Conservation (phyloP, 2,797 vertebrate genomes). For the Spinus pinus region DNA sequence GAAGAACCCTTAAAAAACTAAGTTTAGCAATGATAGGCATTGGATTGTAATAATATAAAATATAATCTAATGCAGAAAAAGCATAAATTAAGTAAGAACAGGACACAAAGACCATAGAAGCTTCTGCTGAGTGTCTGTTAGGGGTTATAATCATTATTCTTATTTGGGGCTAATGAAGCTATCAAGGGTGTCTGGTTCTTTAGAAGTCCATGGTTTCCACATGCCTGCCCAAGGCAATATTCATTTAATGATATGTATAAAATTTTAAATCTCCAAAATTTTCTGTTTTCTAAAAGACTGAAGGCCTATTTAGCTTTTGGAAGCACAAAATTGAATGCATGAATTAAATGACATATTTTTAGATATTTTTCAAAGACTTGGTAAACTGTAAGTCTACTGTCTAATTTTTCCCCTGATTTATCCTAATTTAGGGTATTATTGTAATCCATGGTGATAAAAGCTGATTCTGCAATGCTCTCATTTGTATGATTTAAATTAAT, state of each 20-base stretch:
- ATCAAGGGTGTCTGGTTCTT: constrained; percentile 2
- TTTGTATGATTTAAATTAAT: constrained; percentile 7
- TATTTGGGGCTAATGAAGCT: constrained; percentile 12
- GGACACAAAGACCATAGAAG: background rate
- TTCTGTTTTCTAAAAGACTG: constrained; percentile 29
- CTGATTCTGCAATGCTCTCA: background rate
- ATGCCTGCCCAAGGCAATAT: background rate
- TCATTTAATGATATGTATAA: constrained; percentile 16
- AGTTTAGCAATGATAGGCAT: background rate
- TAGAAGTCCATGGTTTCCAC: constrained; percentile 13
- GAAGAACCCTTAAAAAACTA: background rate
- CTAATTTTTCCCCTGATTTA: constrained; percentile 14
- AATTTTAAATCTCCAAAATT: constrained; percentile 21
- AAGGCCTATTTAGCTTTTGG: constrained; percentile 43
- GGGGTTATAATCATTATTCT: background rate
- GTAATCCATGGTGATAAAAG: background rate
- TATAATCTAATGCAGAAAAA: background rate
- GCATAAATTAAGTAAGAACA: background rate
- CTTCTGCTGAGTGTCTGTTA: background rate
- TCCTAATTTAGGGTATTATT: background rate
- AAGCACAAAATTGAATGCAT: constrained; percentile 21
- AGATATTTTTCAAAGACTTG: background rate
- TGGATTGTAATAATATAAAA: background rate
- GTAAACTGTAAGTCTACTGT: background rate
- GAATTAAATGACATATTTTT: constrained; percentile 48